Evolutionary conservation across 2,113 vertebrate species (phyloP).

Genomic region (Bombycilla garrulus): DNA sequence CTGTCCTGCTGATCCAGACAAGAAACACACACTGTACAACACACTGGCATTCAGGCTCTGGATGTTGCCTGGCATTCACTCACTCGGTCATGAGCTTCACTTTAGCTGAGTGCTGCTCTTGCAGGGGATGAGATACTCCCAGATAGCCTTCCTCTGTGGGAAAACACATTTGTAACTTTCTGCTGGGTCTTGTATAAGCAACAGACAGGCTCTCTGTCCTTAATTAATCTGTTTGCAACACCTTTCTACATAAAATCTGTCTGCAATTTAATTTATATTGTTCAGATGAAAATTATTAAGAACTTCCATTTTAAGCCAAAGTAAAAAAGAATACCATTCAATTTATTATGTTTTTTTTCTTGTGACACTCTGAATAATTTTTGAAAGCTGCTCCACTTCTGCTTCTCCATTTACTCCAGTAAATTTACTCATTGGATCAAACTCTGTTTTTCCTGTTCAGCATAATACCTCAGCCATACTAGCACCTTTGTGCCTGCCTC

Average conservation of each 20-base stretch:
- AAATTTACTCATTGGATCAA: neutral
- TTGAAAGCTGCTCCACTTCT: neutral
- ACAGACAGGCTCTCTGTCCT: neutral
- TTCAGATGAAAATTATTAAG: neutral
- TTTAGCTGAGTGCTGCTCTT: neutral
- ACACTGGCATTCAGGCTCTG: fast-evolving
- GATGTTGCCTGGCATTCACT: neutral
- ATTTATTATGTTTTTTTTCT: neutral
- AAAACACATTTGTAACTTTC: neutral
- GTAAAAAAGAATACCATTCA: neutral
- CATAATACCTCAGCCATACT: neutral
- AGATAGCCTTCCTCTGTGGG: neutral
- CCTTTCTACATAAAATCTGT: neutral
- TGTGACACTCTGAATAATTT: neutral
- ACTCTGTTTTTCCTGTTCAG: neutral
- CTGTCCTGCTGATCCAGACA: neutral
- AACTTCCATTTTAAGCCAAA: neutral
- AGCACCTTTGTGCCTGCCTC: neutral
- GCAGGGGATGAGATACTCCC: neutral
- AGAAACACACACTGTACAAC: fast-evolving
- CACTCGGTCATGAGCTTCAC: neutral
- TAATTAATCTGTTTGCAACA: neutral
- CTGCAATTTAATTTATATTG: neutral
- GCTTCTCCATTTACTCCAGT: neutral
- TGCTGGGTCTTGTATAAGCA: neutral